Evolutionary conservation across 2,113 vertebrate species (phyloP).

Genomic region (Scytalopus superciliaris): DNA sequence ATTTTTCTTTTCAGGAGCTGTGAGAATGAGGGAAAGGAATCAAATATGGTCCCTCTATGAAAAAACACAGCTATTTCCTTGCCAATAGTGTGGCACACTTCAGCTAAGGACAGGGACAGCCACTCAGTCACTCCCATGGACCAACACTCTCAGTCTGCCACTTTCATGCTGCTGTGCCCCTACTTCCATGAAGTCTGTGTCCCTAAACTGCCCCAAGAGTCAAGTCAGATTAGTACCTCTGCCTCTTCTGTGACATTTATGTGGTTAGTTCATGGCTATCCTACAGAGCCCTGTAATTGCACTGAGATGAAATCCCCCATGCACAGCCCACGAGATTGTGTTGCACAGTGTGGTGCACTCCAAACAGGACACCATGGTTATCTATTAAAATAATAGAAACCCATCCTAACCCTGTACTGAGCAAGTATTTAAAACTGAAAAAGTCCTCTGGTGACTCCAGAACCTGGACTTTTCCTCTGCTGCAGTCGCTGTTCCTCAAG

Average conservation of each 20-base stretch:
- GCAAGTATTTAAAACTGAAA: neutral
- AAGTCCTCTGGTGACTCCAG: neutral
- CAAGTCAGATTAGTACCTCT: neutral
- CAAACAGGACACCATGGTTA: neutral
- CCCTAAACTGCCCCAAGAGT: neutral
- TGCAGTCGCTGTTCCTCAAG: neutral
- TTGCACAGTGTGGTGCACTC: neutral
- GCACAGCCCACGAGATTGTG: accelerated
- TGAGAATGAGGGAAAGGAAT: neutral
- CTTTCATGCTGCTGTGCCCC: neutral
- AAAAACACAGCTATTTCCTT: neutral
- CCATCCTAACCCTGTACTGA: neutral
- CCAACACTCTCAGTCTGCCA: accelerated
- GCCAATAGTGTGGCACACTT: neutral
- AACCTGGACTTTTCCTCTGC: neutral
- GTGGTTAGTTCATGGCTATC: neutral
- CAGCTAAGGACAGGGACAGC: neutral
- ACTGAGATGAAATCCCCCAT: accelerated
- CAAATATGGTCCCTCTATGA: neutral
- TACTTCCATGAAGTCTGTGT: neutral
- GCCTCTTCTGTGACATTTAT: neutral
- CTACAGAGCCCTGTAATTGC: neutral
- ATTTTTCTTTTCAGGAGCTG: neutral
- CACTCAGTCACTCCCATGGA: neutral
- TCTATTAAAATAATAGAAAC: neutral